Base-by-base conservation (phyloP, 2,888 invertebrate species). In the Sinodicranocentrus sp. region DNA sequence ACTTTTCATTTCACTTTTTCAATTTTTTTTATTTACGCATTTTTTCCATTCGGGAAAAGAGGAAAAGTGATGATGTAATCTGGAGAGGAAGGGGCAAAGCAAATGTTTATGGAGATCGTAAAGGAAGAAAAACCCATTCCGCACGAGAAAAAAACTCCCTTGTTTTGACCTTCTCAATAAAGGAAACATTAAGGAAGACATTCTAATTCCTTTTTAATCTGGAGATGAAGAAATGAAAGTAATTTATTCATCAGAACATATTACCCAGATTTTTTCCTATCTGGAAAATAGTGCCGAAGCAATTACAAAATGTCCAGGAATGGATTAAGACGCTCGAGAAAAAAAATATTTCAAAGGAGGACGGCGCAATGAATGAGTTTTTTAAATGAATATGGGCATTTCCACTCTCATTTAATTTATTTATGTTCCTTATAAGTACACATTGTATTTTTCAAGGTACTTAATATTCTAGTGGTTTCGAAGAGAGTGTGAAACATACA, bases 31-130 rank as follows among this genome's bases (percentile, higher is more conserved):
- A 80, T 73, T 80, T 67, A 65, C 67, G 80, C 80, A 80, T 80
- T 80, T 80, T 79, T 79, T 79, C 61, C 13, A 23, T 2, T 70
- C 68, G 10, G 48, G 59, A 25, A 67, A 80, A 23, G 77, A n/a
- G n/a, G n/a, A n/a, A 75, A 82, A 68, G 82, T 82, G 73, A 82
- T 82, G 82, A 82, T 82, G 67, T 61, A 82, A 82, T 82, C 82
- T n/a, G n/a, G n/a, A n/a, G n/a, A 57, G 33, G 71, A 71, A 71
- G 78, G 72, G 72, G 65, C 73, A 73, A 82, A 73, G 82, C 68
- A 82, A 82, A 82, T 82, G 82, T 82, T 82, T 73, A 72, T 72
- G 65, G 59, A 78, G 44, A 63, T 72, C 72, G 72, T 80, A 71
- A 79, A 61, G 63, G 61, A 43, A 33, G 21, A 39, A 21, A 39